Evolutionary conservation across 92 coral and sea anemone species (phyloP).

Genomic region (Bergia sp.): DNA sequence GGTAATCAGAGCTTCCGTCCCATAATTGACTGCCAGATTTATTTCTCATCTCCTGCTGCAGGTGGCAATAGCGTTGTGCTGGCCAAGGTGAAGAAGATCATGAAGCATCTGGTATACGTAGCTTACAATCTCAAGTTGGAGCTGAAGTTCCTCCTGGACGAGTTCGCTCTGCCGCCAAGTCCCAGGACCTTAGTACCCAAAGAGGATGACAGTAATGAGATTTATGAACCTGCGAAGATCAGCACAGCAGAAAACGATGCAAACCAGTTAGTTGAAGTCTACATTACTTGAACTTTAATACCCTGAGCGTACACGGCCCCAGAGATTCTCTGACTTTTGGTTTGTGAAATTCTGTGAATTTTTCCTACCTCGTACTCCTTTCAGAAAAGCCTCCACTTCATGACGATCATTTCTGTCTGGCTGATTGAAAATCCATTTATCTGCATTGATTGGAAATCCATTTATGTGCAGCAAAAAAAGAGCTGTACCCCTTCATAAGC

Average conservation of each 20-base stretch:
- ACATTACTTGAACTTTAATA: not conserved
- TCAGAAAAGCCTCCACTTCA: too few species aligned
- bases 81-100: slow-evolving; percentile 78
- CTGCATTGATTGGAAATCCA: too few species aligned
- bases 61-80: slow-evolving; percentile 81
- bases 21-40: not conserved
- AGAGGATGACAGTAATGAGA: not conserved
- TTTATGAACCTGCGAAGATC: not conserved
- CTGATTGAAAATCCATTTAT: too few species aligned
- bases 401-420: too few species aligned
- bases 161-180: slow-evolving; percentile 86
- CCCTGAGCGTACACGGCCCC: too few species aligned
- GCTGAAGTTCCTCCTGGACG: slow-evolving; percentile 89
- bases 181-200: slow-evolving; percentile 14
- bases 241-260: slow-evolving; percentile 36
- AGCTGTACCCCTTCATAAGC: too few species aligned
- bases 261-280: slow-evolving; percentile 11
- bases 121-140: slow-evolving; percentile 90
- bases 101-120: slow-evolving; percentile 80
- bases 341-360: too few species aligned
- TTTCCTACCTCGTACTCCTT: too few species aligned
- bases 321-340: too few species aligned
- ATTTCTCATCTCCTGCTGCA: not conserved
- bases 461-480: too few species aligned
- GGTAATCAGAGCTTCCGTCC: too few species aligned